Evolutionary conservation across 2,113 vertebrate genomes (phyloP).

Genomic region (Phrynosoma platyrhinos): DNA sequence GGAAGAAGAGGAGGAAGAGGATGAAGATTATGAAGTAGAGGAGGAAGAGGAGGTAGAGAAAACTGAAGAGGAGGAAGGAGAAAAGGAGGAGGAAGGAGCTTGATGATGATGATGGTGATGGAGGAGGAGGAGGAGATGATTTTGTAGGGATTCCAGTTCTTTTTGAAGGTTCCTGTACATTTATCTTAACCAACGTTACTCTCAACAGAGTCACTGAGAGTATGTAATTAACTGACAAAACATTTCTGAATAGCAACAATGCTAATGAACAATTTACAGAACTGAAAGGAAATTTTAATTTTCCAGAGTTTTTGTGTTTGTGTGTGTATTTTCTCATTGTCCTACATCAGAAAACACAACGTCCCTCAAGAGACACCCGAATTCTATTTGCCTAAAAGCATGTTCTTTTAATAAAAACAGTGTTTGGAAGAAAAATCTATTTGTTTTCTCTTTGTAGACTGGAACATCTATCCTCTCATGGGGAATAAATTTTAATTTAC

Average conservation of each 20-base stretch:
- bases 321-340: conserved; percentile 75
- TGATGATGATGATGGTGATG: no score
- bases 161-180: neutral
- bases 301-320: conserved; percentile 62
- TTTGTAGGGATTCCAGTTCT: neutral
- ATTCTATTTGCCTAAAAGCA: conserved; percentile 76
- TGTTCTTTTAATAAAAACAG: conserved; percentile 72
- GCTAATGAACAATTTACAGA: conserved; percentile 71
- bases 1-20: neutral
- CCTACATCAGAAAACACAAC: conserved; percentile 61
- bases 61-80: no score
- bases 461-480: conserved; percentile 76
- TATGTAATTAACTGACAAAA: conserved; percentile 62
- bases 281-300: conserved; percentile 75
- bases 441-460: conserved; percentile 70
- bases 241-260: conserved; percentile 70
- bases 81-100: no score
- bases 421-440: conserved; percentile 71
- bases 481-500: conserved; percentile 80
- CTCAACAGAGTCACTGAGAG: conserved; percentile 54
- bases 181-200: conserved; percentile 32
- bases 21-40: neutral
- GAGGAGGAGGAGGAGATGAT: neutral
- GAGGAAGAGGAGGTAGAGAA: no score
- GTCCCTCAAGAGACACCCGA: conserved; percentile 68